phyloP scores from a whole-genome alignment of 2,888 invertebrate species.

The Chelonus formosanus region DNA sequence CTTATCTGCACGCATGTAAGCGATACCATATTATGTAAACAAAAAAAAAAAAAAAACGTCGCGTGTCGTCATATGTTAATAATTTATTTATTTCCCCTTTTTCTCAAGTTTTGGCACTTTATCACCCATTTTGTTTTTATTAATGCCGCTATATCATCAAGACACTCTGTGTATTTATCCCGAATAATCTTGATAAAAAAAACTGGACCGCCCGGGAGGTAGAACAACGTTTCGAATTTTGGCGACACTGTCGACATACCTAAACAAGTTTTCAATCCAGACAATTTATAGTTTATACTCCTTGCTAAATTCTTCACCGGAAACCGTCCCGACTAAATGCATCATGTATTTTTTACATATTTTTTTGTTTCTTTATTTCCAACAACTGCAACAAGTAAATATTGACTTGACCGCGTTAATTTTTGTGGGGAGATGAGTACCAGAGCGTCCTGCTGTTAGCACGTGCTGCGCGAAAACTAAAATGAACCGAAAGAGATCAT shows the following conservation, averaged over 20 bases:
- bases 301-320: no score
- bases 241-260: conserved; percentile 41
- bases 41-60: background rate
- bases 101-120: no score
- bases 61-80: conserved; percentile 9
- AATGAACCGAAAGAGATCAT: conserved; percentile 43
- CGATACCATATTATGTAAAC: conserved; percentile 13
- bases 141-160: background rate
- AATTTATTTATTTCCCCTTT: background rate
- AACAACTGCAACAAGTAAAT: conserved; percentile 22
- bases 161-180: background rate
- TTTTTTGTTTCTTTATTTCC: background rate
- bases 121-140: no score
- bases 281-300: no score
- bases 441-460: conserved; percentile 34
- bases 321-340: no score
- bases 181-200: conserved; percentile 21
- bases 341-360: background rate
- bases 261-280: conserved; percentile 24
- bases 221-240: conserved; percentile 41
- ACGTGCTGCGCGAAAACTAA: conserved; percentile 43
- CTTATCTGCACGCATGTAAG: conserved; percentile 19
- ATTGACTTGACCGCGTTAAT: conserved; percentile 30
- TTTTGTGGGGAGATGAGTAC: conserved; percentile 16
- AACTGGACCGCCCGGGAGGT: conserved; percentile 45